Base-by-base conservation (phyloP, 1,140 invertebrate species). In the Drosophila sproati region DNA sequence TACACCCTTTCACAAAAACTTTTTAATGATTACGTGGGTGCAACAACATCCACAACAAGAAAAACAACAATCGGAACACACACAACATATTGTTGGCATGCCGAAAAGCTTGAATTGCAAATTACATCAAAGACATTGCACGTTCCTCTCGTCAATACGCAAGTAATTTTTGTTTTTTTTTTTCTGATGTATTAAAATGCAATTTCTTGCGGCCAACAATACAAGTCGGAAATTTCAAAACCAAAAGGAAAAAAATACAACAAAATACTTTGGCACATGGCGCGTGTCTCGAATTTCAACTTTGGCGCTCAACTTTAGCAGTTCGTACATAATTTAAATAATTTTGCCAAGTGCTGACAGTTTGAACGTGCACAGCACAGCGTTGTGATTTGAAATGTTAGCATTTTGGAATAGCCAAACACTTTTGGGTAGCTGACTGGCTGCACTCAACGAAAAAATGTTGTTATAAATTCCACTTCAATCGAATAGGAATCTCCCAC, bases 241-340 rank as follows among this genome's bases (percentile, higher is more conserved):
- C 20, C 7, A 43, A 64, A 77, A 73, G 59, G 59, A 12, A 74
- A 54, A 41, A 50, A 55, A 34, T 7, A 35, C 12, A 59, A 34
- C 39, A 78, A 79, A 81, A 88, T 39, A 28, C 20, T 73, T 73
- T 56, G 52, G 57, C 82, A 76, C 69, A 73, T 69, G 83, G 80
- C 83, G 83, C 83, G 80, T 87, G 83, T 88, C 73, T 83, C 73
- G 83, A 83, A 88, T 83, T 88, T 78, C 73, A 87, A 88, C 73
- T 48, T 73, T 69, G 67, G 62, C 68, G 31, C 31, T 29, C 43
- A 20, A n/a, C 2, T 50, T 47, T 52, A 79, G 83, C 82, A 83
- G 85, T 83, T 87, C 77, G 77, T 80, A 88, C 77, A 87, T 88
- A 74, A 87, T 87, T 87, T 87, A 83, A 87, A 87, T 87, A 87